Percentiles rank a stretch among this genome's conserved stretches.
Evolutionary conservation across 1,140 invertebrate genomes (phyloP).

Genomic region (Atta colombica): DNA sequence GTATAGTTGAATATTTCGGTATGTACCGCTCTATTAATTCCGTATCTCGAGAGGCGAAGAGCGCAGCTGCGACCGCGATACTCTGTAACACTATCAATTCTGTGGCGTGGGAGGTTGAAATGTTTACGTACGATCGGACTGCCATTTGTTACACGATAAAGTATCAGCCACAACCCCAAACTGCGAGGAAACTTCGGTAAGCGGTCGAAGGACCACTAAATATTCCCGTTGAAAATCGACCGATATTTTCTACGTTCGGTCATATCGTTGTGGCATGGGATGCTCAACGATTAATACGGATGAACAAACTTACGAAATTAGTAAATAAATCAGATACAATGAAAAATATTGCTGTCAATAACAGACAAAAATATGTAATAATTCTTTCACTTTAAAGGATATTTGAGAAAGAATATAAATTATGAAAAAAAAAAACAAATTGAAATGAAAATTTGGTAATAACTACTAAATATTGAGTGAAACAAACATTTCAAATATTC

Average conservation of each 20-base stretch:
- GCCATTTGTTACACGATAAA: conserved; percentile 76
- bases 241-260: conserved; percentile 40
- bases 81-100: conserved; percentile 74
- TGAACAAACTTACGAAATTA: conserved; percentile 3
- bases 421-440: not conserved
- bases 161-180: conserved; percentile 65
- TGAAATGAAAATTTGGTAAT: too few relatives aligned
- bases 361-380: not conserved
- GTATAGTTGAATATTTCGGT: conserved; percentile 27
- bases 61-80: conserved; percentile 74
- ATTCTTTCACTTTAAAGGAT: not conserved
- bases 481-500: too few relatives aligned
- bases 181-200: conserved; percentile 59
- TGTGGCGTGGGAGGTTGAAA: conserved; percentile 66
- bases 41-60: conserved; percentile 68
- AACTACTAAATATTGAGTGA: too few relatives aligned
- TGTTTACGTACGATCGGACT: conserved; percentile 76
- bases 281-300: conserved; percentile 32
- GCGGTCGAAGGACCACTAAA: conserved; percentile 51
- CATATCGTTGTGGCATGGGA: conserved; percentile 27
- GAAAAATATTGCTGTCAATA: not conserved
- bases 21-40: conserved; percentile 71
- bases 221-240: conserved; percentile 57
- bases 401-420: not conserved
- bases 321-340: conserved; percentile 5